Conservation (phyloP, 2,888 invertebrate genomes). For the Euclidia mi region DNA sequence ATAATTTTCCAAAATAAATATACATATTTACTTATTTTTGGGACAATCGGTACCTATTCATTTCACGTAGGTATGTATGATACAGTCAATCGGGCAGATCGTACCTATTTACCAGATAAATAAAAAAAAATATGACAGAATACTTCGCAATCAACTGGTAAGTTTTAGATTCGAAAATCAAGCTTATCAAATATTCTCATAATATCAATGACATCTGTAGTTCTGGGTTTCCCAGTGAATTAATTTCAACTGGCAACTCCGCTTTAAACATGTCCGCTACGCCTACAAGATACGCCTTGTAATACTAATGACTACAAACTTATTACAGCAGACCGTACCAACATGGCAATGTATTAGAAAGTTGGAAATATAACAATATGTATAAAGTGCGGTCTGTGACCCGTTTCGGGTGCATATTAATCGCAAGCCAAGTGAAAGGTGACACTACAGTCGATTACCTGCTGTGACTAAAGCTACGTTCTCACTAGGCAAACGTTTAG, state of each 20-base stretch:
- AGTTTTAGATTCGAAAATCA: no score
- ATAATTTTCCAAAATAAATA: no score
- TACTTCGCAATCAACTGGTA: no score
- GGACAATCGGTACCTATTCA: no score
- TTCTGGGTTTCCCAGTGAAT: no score
- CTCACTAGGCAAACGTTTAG: neutral
- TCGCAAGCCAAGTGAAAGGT: slow-evolving; percentile 68
- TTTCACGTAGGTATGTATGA: no score
- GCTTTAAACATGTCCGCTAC: neutral
- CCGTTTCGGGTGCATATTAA: slow-evolving; percentile 66
- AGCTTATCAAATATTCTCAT: no score
- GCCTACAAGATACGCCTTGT: neutral
- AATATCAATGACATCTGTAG: no score
- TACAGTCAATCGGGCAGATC: no score
- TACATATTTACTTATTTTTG: no score
- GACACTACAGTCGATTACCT: slow-evolving; percentile 69
- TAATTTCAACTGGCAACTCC: neutral
- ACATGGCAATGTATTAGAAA: slow-evolving; percentile 21
- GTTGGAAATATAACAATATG: slow-evolving; percentile 20
- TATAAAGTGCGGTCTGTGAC: slow-evolving; percentile 19
- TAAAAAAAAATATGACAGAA: no score
- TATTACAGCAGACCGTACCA: slow-evolving; percentile 10
- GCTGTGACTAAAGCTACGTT: slow-evolving; percentile 44
- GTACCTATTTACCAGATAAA: no score
- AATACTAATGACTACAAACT: slow-evolving; percentile 14